These are phyloP conservation scores for Pica pica DNA, from an alignment of 2,113 vertebrate genomes.

Conservation along the genomic window DNA sequence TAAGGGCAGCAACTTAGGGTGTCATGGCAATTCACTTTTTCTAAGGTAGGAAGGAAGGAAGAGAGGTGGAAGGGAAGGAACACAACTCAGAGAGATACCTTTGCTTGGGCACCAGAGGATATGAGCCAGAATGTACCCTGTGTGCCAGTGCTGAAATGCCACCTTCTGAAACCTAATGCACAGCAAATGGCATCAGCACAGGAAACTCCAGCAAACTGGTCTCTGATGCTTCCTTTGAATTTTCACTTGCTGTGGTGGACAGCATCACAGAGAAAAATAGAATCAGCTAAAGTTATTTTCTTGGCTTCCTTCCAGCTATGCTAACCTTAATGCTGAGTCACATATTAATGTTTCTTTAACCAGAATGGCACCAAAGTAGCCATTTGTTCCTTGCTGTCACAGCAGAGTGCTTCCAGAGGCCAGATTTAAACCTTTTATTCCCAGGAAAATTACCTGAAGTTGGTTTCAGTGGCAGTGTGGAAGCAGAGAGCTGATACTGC, in stretches of 20 bases:
- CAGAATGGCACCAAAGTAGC: neutral
- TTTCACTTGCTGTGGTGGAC: neutral
- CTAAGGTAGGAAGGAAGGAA: neutral
- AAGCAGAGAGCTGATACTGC: neutral
- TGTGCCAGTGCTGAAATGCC: neutral
- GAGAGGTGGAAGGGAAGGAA: neutral
- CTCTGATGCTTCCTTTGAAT: neutral
- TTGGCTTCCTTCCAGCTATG: neutral
- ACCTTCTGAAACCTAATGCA: neutral
- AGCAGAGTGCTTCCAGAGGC: neutral
- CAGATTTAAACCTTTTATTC: neutral
- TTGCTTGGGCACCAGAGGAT: neutral
- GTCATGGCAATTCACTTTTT: neutral
- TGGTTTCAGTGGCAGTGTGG: neutral
- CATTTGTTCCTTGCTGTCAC: neutral
- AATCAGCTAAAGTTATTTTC: neutral
- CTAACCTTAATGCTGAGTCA: neutral
- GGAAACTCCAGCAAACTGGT: neutral
- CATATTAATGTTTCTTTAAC: neutral
- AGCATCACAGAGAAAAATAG: neutral
- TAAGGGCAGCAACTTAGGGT: neutral
- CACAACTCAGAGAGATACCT: neutral
- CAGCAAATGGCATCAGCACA: accelerated
- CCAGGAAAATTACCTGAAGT: neutral
- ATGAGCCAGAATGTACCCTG: neutral